Conservation (phyloP, 35 echinoderm and acorn worm genomes). For the Anneissia japonica region DNA sequence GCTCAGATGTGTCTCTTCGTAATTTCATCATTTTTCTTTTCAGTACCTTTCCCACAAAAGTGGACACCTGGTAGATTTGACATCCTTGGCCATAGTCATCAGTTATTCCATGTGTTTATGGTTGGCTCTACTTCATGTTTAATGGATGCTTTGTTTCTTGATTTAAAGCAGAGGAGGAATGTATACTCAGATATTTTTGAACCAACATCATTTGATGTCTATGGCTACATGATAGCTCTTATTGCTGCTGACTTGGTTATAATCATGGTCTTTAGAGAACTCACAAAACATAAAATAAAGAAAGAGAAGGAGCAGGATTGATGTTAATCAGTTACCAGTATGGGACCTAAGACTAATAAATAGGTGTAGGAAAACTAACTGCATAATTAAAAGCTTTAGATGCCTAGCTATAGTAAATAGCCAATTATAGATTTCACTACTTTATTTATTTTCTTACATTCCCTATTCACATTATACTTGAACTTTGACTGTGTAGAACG, state of each 20-base stretch:
- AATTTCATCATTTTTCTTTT: constrained; percentile 67
- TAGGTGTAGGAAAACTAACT: too few relatives aligned
- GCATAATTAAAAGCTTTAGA: too few relatives aligned
- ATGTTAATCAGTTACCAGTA: not conserved
- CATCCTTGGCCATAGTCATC: constrained; percentile 76
- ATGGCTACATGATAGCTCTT: constrained; percentile 32
- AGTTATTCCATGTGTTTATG: constrained; percentile 85
- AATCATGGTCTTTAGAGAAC: constrained; percentile 46
- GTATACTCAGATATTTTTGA: constrained; percentile 26
- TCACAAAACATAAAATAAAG: constrained; percentile 46
- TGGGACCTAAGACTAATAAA: too few relatives aligned
- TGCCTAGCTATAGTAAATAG: too few relatives aligned
- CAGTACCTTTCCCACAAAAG: constrained; percentile 77
- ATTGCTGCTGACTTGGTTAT: constrained; percentile 40
- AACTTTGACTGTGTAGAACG: too few relatives aligned
- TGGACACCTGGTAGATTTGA: constrained; percentile 67
- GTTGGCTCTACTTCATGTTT: constrained; percentile 56
- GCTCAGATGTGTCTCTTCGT: constrained; percentile 43
- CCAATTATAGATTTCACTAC: too few relatives aligned
- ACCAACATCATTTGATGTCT: constrained; percentile 14
- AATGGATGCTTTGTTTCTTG: constrained; percentile 55
- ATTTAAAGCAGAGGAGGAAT: constrained; percentile 36
- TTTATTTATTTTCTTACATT: too few relatives aligned
- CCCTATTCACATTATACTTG: too few relatives aligned
- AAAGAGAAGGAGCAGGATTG: constrained; percentile 3